Conservation (phyloP, 1,140 invertebrate species). For the honey bee (Apis mellifera) region DNA sequence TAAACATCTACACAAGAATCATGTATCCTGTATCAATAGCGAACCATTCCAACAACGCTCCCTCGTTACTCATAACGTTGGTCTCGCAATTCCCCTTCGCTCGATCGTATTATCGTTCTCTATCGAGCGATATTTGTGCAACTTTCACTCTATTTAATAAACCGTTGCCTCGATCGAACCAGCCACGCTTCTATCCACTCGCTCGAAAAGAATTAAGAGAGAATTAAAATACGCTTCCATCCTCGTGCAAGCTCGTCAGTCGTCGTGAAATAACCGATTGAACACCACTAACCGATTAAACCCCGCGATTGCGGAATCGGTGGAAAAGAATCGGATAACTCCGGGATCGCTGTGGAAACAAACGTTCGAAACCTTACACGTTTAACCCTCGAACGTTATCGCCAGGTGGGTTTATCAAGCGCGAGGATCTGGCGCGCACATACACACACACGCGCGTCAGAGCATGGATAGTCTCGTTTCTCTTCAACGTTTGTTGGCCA, state of each 20-base stretch:
- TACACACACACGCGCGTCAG: too few relatives aligned
- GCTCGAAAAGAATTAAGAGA: too few relatives aligned
- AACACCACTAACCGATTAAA: neutral
- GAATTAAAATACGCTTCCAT: too few relatives aligned
- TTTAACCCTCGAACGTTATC: slow-evolving; percentile 14
- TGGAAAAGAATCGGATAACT: neutral
- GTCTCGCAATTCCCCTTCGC: neutral
- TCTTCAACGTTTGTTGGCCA: neutral
- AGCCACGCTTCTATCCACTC: too few relatives aligned
- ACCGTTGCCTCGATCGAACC: neutral
- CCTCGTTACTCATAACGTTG: neutral
- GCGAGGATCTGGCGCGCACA: slow-evolving; percentile 35
- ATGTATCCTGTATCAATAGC: too few relatives aligned
- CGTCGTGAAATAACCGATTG: neutral
- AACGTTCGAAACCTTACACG: neutral
- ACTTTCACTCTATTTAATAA: neutral
- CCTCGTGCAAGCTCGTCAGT: neutral
- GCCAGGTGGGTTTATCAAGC: neutral
- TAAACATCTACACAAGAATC: too few relatives aligned
- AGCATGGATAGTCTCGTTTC: neutral
- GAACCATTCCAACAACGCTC: neutral
- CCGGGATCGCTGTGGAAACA: neutral
- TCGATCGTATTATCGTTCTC: slow-evolving; percentile 5
- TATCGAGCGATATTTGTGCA: neutral
- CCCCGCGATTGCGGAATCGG: neutral